These are phyloP conservation scores for Drosophila sucinea DNA, from an alignment of 1,140 invertebrate genomes.

Conservation along the genomic window DNA sequence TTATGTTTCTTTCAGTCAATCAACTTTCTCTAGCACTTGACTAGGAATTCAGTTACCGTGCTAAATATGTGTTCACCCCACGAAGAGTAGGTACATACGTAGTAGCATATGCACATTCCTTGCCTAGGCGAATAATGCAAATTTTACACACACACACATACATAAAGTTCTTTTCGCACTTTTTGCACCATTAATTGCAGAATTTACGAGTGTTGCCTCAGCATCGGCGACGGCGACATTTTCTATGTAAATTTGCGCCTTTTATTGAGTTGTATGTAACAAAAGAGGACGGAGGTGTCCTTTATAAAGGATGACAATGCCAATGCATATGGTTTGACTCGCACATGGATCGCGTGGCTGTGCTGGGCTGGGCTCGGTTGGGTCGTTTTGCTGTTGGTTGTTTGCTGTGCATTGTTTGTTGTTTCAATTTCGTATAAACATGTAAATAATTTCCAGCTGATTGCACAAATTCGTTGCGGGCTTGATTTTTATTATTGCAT, in stretches of 20 bases:
- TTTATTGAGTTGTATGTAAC: constrained; percentile 68
- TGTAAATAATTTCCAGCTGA: constrained; percentile 80
- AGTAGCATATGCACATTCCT: constrained; percentile 31
- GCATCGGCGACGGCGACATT: constrained; percentile 40
- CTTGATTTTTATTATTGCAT: constrained; percentile 81
- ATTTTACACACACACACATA: constrained; percentile 49
- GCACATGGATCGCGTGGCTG: constrained; percentile 3
- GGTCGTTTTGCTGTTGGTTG: background rate
- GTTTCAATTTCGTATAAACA: constrained; percentile 81
- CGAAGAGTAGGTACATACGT: no score
- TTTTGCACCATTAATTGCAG: constrained; percentile 81
- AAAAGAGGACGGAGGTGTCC: constrained; percentile 12
- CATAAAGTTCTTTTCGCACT: constrained; percentile 75
- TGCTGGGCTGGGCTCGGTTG: no score
- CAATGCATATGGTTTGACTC: constrained; percentile 37
- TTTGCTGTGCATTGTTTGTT: constrained; percentile 61
- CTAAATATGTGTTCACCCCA: background rate
- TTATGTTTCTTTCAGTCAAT: background rate
- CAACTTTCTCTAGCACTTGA: background rate
- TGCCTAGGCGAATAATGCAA: constrained; percentile 16
- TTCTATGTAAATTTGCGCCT: constrained; percentile 75
- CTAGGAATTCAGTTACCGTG: constrained; percentile 1
- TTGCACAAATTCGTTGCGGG: constrained; percentile 78
- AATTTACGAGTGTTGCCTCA: constrained; percentile 65
- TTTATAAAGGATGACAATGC: constrained; percentile 41